Percentiles rank a stretch among this genome's conserved stretches.
Evolutionary conservation across 1,140 invertebrate species (phyloP).

Genomic region (Helicorthomorpha holstii): DNA sequence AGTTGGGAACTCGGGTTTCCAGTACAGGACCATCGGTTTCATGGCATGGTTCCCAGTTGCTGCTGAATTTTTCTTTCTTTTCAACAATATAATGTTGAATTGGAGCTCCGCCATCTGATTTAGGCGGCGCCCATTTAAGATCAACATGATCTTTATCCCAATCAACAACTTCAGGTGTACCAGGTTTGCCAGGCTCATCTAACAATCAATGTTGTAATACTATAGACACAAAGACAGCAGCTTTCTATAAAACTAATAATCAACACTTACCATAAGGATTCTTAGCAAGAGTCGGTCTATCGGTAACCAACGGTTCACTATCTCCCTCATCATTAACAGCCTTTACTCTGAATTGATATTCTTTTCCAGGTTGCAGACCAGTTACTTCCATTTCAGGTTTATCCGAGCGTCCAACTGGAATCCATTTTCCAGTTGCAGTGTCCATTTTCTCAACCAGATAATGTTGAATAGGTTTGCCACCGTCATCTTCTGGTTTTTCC

Average conservation of each 20-base stretch:
- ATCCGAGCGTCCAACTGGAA: slow-evolving; percentile 65
- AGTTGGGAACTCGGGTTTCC: slow-evolving; percentile 62
- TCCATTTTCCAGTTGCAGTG: slow-evolving; percentile 77
- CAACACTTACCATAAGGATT: slow-evolving; percentile 70
- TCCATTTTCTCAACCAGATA: slow-evolving; percentile 97
- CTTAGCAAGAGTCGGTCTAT: slow-evolving; percentile 66
- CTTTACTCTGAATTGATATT: slow-evolving; percentile 91
- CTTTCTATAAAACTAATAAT: neutral
- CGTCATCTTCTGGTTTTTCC: slow-evolving; percentile 96
- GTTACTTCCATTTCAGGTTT: slow-evolving; percentile 81
- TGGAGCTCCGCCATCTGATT: slow-evolving; percentile 75
- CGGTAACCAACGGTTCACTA: slow-evolving; percentile 83
- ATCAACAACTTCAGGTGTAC: slow-evolving; percentile 70
- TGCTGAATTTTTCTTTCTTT: slow-evolving; percentile 82
- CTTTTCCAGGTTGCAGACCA: slow-evolving; percentile 79
- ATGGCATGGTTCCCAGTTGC: slow-evolving; percentile 70
- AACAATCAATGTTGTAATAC: slow-evolving; percentile 4
- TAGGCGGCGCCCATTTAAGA: slow-evolving; percentile 82
- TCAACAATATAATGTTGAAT: slow-evolving; percentile 93
- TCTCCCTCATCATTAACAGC: slow-evolving; percentile 97
- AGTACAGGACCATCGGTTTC: slow-evolving; percentile 46
- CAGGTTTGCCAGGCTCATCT: slow-evolving; percentile 75
- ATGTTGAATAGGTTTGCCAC: slow-evolving; percentile 85
- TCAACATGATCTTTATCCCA: slow-evolving; percentile 87
- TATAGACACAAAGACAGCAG: neutral